Conservation (phyloP, 2,888 invertebrate species). For the Scaptomyza caliginosa region DNA sequence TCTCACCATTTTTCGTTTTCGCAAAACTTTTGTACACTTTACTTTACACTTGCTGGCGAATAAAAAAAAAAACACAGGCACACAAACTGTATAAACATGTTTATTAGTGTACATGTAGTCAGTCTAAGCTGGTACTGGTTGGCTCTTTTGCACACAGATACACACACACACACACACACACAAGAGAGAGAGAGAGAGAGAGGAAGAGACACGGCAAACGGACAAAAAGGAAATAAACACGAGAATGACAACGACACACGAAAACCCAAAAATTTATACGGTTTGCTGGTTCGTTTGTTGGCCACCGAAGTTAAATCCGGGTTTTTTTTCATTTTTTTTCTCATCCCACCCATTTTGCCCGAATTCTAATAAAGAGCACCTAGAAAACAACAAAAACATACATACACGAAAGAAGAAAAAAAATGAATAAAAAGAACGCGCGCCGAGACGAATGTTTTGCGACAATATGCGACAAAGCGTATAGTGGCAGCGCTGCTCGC, state of each 20-base stretch:
- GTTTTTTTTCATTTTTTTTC: too few species aligned
- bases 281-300: conserved; percentile 68
- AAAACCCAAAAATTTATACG: conserved; percentile 73
- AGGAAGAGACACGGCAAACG: too few species aligned
- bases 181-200: too few species aligned
- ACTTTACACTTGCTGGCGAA: too few species aligned
- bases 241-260: conserved; percentile 47
- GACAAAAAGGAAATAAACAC: too few species aligned
- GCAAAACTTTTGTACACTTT: too few species aligned
- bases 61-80: conserved; percentile 9
- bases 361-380: conserved; percentile 63
- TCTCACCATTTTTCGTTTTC: too few species aligned
- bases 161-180: conserved; percentile 13
- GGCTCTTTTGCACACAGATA: too few species aligned
- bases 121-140: too few species aligned
- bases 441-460: conserved; percentile 55
- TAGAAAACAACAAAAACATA: conserved; percentile 20
- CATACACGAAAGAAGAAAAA: conserved; percentile 13
- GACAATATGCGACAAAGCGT: conserved; percentile 63
- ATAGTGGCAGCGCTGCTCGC: conserved; percentile 51
- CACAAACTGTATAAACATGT: conserved; percentile 4
- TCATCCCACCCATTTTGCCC: conserved; percentile 28
- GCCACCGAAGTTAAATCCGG: too few species aligned
- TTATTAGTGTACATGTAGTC: conserved; percentile 15
- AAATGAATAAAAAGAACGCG: conserved; percentile 22